Percentiles rank a stretch among this genome's conserved stretches.
Evolutionary conservation across 1,140 invertebrate species (phyloP).

Genomic region (Drosophila albomicans): DNA sequence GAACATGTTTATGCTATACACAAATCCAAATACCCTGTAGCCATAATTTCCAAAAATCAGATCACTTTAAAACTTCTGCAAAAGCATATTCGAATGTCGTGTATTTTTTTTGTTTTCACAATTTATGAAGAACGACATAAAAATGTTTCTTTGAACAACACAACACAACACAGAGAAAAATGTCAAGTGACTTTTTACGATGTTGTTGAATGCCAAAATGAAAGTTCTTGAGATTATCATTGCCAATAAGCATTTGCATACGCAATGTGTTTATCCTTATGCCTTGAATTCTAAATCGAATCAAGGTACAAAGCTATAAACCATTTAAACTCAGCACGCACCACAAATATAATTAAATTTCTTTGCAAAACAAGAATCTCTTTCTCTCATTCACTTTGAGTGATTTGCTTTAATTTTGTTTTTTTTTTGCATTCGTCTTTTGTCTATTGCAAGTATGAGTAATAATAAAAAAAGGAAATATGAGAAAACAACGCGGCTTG

Average conservation of each 20-base stretch:
- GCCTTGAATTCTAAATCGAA: constrained; percentile 1
- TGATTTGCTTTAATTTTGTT: neutral
- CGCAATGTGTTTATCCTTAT: constrained; percentile 1
- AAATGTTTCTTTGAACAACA: constrained; percentile 28
- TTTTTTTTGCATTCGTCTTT: neutral
- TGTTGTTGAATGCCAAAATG: constrained; percentile 28
- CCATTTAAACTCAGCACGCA: constrained; percentile 3
- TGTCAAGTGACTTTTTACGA: constrained; percentile 59
- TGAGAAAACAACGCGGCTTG: constrained; percentile 7
- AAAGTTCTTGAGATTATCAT: constrained; percentile 41
- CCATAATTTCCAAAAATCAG: neutral
- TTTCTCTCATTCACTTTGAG: neutral
- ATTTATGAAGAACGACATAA: constrained; percentile 13
- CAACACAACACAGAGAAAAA: constrained; percentile 18
- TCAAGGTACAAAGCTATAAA: constrained; percentile 6
- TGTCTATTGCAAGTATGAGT: neutral
- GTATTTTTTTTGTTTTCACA: neutral
- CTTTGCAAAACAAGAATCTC: neutral
- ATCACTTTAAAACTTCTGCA: neutral
- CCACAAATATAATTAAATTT: constrained; percentile 15
- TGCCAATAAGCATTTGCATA: constrained; percentile 38
- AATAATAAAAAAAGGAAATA: constrained; percentile 11
- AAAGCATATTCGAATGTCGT: neutral
- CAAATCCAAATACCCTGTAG: constrained; percentile 6
- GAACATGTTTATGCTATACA: constrained; percentile 6